These are phyloP conservation scores for Drosophila lutescens DNA, from an alignment of 2,888 invertebrate genomes.

Conservation along the genomic window DNA sequence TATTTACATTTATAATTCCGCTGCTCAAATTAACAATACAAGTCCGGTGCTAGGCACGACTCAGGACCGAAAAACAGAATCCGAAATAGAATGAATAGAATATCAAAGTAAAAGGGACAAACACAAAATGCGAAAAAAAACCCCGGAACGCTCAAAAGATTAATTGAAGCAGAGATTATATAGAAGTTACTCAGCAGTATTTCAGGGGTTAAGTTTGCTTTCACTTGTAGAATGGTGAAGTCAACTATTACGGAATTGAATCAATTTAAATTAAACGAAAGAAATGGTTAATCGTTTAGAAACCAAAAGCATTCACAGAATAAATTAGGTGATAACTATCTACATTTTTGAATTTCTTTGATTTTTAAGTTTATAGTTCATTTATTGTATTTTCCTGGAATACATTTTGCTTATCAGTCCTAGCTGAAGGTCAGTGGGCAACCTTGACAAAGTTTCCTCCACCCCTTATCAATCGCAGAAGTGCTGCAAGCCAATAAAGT, in stretches of 20 bases:
- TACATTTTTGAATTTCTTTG: too few species aligned
- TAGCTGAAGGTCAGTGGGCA: conserved; percentile 18
- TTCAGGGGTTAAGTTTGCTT: conserved; percentile 10
- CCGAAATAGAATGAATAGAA: conserved; percentile 17
- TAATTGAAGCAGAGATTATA: conserved; percentile 16
- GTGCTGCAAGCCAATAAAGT: conserved; percentile 14
- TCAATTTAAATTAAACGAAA: neutral
- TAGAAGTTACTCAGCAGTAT: neutral
- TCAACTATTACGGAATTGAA: neutral
- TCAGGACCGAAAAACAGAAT: conserved; percentile 15
- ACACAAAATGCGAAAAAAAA: conserved; percentile 1
- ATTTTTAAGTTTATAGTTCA: neutral
- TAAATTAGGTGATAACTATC: neutral
- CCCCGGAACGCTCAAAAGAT: conserved; percentile 20
- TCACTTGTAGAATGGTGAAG: conserved; percentile 5
- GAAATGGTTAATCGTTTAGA: neutral
- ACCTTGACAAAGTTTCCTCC: conserved; percentile 33
- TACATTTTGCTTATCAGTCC: conserved; percentile 7
- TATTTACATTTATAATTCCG: conserved; percentile 29
- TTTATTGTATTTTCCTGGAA: neutral
- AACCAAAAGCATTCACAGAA: neutral
- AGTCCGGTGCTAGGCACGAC: conserved; percentile 36
- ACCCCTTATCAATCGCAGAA: conserved; percentile 16
- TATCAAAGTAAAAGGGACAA: conserved; percentile 1
- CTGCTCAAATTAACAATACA: conserved; percentile 11